These are phyloP conservation scores for Cheilosia pagana DNA, from an alignment of 2,888 invertebrate species.

Conservation along the genomic window DNA sequence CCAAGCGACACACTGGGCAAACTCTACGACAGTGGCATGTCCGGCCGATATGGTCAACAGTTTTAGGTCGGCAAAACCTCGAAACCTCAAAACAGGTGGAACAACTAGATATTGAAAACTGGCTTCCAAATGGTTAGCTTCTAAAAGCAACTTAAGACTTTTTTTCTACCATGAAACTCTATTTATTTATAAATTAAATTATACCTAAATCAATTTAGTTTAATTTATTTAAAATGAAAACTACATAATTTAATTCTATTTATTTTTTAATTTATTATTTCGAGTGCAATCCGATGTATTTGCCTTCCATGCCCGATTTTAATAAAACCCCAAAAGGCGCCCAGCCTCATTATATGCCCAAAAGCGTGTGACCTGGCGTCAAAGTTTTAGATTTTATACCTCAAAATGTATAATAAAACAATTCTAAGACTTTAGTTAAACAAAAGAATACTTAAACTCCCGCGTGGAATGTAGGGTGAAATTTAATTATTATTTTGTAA, in stretches of 20 bases:
- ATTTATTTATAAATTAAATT: constrained; percentile 46
- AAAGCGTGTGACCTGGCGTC: not conserved
- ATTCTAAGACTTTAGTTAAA: constrained; percentile 50
- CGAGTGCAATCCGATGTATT: constrained; percentile 46
- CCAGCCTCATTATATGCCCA: not conserved
- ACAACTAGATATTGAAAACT: constrained; percentile 29
- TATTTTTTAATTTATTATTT: constrained; percentile 49
- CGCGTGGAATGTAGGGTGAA: constrained; percentile 10
- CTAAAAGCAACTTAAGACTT: constrained; percentile 69
- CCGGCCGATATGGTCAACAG: constrained; percentile 85
- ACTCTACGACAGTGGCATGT: constrained; percentile 93
- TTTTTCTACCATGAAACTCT: constrained; percentile 45
- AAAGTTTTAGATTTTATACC: constrained; percentile 67
- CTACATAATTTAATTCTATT: constrained; percentile 52
- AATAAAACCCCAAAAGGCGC: constrained; percentile 41
- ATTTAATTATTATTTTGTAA: constrained; percentile 43
- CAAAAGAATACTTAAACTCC: constrained; percentile 30
- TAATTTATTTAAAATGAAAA: constrained; percentile 48
- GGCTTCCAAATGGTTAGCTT: constrained; percentile 40
- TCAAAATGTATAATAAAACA: constrained; percentile 28
- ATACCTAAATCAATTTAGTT: constrained; percentile 64
- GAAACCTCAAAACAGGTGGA: constrained; percentile 59
- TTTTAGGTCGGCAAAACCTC: constrained; percentile 75
- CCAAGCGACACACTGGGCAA: constrained; percentile 90
- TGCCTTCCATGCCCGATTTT: constrained; percentile 70